Conservation (phyloP, 2,888 invertebrate genomes). For the Eulithis prunata region DNA sequence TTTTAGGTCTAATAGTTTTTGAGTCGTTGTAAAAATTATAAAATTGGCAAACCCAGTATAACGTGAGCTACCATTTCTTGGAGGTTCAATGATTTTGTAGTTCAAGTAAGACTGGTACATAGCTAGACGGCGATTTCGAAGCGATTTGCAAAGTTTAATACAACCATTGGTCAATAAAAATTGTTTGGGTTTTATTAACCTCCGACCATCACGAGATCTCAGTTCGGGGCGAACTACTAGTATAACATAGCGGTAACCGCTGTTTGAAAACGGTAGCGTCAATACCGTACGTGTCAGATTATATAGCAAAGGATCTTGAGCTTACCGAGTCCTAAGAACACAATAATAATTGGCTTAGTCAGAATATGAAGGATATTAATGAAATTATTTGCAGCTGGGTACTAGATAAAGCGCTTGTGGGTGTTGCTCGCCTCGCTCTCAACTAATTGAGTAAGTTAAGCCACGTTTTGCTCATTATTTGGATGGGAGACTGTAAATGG, state of each 20-base stretch:
- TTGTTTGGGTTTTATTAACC: no score
- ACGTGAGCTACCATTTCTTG: no score
- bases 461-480: not conserved
- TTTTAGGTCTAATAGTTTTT: no score
- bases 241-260: not conserved
- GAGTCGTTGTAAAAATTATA: no score
- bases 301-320: conserved; percentile 18
- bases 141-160: no score
- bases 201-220: no score
- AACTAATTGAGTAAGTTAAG: not conserved
- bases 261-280: not conserved
- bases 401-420: not conserved
- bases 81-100: no score
- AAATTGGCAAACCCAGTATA: no score
- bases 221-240: no score
- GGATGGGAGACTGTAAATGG: not conserved
- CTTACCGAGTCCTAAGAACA: conserved; percentile 17
- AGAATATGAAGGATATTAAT: conserved; percentile 12
- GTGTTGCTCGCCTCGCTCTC: not conserved
- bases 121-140: no score
- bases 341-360: conserved; percentile 18
- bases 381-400: conserved; percentile 10
- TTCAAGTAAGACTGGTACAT: no score
- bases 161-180: no score
- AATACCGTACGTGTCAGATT: conserved; percentile 12